Evolutionary conservation across 2,797 vertebrate species (phyloP), one percentile per base, ranked within the genome.

Genomic region (Sebastiscus albofasciatus): DNA sequence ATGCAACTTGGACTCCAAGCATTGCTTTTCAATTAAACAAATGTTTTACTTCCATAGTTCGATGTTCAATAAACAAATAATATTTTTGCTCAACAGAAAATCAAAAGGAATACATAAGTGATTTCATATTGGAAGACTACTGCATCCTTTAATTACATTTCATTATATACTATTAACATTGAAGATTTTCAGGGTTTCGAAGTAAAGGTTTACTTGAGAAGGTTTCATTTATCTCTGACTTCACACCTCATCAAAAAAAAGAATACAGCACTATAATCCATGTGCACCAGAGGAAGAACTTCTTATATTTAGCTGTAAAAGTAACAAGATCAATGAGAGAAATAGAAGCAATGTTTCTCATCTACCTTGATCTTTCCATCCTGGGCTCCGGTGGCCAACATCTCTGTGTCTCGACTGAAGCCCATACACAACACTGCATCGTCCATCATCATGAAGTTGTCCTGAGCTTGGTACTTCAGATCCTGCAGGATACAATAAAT

Each of bases 361-460:
- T 13, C 16, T 66, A 98, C 98, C 97, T 99, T 99, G 70, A 99
- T 98, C 92, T 99, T 99, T 67, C 98, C 98, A 55, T 99, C 98
- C 74, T 99, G 98, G 4, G 98, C 97, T 69, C 98, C 98, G 0
- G 98, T 99, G 59, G 98, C 97, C 83, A 99, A 89, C 98, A 99
- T 99, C 95, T 99, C 98, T 1, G 98, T 98, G 85, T 99, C 98
- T 79, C 98, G 96, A 13, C 98, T 99, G 92, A 99, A 99, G 93
- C 97, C 96, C 97, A 99, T 99, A 87, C 98, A 99, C 71, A 99
- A 92, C 72, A 99, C 98, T 0, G 98, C 98, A 34, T 99, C 98
- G 24, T 99, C 98, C 98, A 99, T 99, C 98, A 99, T 99, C 98
- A 99, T 99, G 91, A 99, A 99, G 93, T 99, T 99, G 90, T 99